These are phyloP conservation scores for Rapana venosa DNA, from an alignment of 2,888 invertebrate genomes.

Conservation along the genomic window DNA sequence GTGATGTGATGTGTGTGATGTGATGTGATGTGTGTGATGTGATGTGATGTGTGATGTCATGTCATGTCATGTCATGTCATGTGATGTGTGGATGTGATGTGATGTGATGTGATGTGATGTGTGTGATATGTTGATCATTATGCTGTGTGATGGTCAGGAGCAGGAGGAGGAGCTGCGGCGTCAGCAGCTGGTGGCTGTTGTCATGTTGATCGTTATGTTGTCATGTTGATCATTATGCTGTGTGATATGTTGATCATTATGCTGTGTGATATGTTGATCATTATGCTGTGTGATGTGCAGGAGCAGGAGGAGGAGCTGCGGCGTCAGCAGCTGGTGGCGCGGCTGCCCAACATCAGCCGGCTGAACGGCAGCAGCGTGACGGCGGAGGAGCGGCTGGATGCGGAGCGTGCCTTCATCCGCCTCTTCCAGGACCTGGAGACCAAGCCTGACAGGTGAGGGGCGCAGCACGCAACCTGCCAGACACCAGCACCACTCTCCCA, in stretches of 20 bases:
- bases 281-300: neutral
- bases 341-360: slow-evolving; percentile 90
- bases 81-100: too few species aligned
- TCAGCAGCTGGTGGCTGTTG: slow-evolving; percentile 87
- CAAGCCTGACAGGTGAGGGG: slow-evolving; percentile 83
- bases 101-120: too few species aligned
- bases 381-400: slow-evolving; percentile 91
- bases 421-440: slow-evolving; percentile 88
- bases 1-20: too few species aligned
- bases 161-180: slow-evolving; percentile 88
- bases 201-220: neutral
- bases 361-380: slow-evolving; percentile 94
- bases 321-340: slow-evolving; percentile 90
- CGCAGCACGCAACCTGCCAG: too few species aligned
- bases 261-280: neutral
- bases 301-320: slow-evolving; percentile 86
- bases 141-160: neutral
- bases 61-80: too few species aligned
- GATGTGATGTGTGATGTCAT: too few species aligned
- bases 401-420: slow-evolving; percentile 94
- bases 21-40: too few species aligned
- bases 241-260: neutral
- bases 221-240: neutral
- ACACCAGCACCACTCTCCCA: too few species aligned
- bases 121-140: too few species aligned